Base-by-base conservation (phyloP, 2,797 vertebrate species). In the Buphagus erythrorhynchus region DNA sequence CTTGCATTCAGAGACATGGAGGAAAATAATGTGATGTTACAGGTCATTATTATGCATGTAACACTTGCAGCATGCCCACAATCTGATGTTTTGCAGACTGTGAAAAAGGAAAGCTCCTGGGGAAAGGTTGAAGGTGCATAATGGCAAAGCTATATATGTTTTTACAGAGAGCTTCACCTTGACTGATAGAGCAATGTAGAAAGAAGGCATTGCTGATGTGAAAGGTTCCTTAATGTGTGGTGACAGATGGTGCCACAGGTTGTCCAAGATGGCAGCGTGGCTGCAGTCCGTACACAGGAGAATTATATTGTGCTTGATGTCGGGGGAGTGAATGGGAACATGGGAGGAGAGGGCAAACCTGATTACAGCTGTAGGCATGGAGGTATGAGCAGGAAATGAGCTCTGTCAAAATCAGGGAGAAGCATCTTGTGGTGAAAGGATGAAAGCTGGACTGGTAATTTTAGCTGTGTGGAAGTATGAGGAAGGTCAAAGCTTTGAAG, bases 401-500 rank as follows among this genome's bases (percentile, higher is more conserved):
- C 54, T 78, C 55, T 31, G 7, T 45, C 48, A 58, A 69, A 76
- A 93, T 20, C 48, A 38, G 36, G 26, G 58, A 84, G 36, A 81
- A 58, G 29, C 54, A 46, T 76, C 55, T 87, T 76, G 33, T 58
- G 74, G 61, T 17, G 3, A 58, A 84, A 76, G 51, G 63, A 62
- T 71, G 71, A 91, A 95, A 91, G 45, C 26, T 0, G 2, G 28
- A 51, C 57, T 5, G 26, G 16, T 79, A 82, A 91, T 81, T 91
- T 88, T 76, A 69, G 33, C 36, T 62, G 15, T 8, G 16, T 61
- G 51, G 15, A 88, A 88, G 28, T 43, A 67, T 61, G 62, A 71
- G 36, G 22, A 88, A 92, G 63, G 81, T 54, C n/a, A 79, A 29
- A 63, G 52, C 82, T 75, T 90, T 93, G 82, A 95, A 58, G 40